A percentile compares a stretch with the other conserved stretches of the same genome.
Evolutionary conservation across 35 echinoderm and acorn worm species (phyloP).

Genomic region (Anneissia japonica): DNA sequence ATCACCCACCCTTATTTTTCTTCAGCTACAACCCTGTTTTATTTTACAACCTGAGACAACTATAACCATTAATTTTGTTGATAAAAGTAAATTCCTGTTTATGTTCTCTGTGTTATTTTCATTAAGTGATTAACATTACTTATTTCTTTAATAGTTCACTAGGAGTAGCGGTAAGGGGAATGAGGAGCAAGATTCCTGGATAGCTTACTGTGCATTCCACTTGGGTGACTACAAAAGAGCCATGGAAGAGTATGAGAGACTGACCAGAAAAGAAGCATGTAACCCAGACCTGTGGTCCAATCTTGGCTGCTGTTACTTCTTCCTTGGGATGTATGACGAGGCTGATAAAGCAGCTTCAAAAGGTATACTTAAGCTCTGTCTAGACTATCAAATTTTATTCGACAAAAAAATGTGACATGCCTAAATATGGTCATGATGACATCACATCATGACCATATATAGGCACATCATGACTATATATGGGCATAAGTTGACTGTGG

Average conservation of each 20-base stretch:
- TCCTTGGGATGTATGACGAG: conserved; percentile 90
- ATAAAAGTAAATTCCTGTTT: too few relatives aligned
- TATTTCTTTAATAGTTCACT: conserved; percentile 57
- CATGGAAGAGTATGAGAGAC: conserved; percentile 89
- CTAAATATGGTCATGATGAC: too few relatives aligned
- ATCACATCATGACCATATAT: too few relatives aligned
- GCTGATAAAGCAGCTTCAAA: conserved; percentile 67
- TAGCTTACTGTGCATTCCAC: conserved; percentile 87
- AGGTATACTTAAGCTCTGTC: conserved; percentile 51
- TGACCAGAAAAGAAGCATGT: conserved; percentile 54
- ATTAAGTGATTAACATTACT: background rate
- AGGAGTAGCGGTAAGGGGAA: conserved; percentile 80
- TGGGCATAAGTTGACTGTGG: too few relatives aligned
- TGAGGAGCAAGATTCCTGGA: conserved; percentile 87
- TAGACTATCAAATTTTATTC: too few relatives aligned
- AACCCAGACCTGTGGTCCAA: conserved; percentile 89
- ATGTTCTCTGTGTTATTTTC: background rate
- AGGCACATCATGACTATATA: too few relatives aligned
- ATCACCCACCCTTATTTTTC: too few relatives aligned
- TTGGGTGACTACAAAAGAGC: conserved; percentile 80
- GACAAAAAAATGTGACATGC: too few relatives aligned
- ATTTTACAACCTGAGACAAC: too few relatives aligned
- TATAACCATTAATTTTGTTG: too few relatives aligned
- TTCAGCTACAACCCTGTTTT: too few relatives aligned
- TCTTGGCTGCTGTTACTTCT: conserved; percentile 94